These are phyloP conservation scores for Scotopteryx bipunctaria DNA, from an alignment of 2,888 invertebrate species.

Conservation along the genomic window DNA sequence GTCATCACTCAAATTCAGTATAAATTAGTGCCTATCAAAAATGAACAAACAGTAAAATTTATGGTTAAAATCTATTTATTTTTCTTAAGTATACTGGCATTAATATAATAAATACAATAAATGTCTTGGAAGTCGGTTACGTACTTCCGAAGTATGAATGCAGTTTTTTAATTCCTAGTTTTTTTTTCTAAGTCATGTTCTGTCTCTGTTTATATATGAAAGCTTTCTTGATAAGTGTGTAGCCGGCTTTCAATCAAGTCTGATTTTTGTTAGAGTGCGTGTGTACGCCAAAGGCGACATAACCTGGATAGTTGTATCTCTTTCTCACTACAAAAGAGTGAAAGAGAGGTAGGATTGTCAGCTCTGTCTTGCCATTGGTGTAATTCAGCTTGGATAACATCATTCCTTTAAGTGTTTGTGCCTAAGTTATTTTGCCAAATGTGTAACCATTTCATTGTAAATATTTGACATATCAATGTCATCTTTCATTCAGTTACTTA, in stretches of 20 bases:
- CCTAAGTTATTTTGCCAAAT: conserved; percentile 78
- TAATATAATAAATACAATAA: conserved; percentile 31
- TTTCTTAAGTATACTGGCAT: conserved; percentile 41
- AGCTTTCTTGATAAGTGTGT: conserved; percentile 38
- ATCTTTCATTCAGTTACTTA: conserved; percentile 49
- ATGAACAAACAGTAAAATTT: conserved; percentile 41
- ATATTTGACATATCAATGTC: conserved; percentile 59
- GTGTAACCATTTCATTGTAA: conserved; percentile 70
- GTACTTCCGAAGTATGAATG: conserved; percentile 35
- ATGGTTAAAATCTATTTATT: conserved; percentile 42
- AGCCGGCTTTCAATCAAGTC: conserved; percentile 48
- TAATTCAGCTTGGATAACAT: conserved; percentile 30
- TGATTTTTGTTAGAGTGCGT: conserved; percentile 44
- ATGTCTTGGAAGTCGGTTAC: conserved; percentile 42
- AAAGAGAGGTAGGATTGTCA: conserved; percentile 24
- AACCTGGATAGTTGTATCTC: conserved; percentile 18
- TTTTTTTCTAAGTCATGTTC: conserved; percentile 24
- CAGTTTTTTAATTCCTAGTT: conserved; percentile 33
- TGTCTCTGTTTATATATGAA: conserved; percentile 14
- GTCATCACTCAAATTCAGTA: conserved; percentile 28
- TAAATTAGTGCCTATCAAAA: conserved; percentile 41
- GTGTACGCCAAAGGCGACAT: conserved; percentile 29
- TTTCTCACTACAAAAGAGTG: conserved; percentile 13
- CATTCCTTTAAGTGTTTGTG: conserved; percentile 40
- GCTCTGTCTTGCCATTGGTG: conserved; percentile 29